These are phyloP conservation scores for Cistogaster globosa DNA, from an alignment of 2,888 invertebrate genomes.

Conservation along the genomic window DNA sequence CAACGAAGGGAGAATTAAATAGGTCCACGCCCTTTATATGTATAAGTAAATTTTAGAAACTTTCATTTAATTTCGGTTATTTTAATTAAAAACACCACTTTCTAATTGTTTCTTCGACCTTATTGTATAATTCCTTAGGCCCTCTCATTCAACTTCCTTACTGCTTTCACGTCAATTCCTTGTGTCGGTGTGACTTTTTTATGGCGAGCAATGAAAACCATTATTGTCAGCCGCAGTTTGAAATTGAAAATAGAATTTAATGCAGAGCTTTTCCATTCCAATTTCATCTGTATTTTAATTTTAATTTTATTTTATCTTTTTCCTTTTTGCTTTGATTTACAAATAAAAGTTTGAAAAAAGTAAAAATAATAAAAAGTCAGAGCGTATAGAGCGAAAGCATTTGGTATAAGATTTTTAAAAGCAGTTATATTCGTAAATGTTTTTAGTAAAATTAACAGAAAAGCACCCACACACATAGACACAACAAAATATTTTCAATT, in stretches of 20 bases:
- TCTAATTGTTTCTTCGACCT: neutral
- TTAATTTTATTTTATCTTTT: constrained; percentile 35
- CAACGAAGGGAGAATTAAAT: too few relatives aligned
- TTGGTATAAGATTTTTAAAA: constrained; percentile 52
- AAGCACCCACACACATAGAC: neutral
- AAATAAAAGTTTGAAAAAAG: constrained; percentile 46
- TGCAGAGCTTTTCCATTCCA: constrained; percentile 67
- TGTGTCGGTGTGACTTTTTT: neutral
- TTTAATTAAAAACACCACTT: too few relatives aligned
- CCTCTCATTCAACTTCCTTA: neutral
- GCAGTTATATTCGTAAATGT: constrained; percentile 61
- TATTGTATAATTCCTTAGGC: neutral
- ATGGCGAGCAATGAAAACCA: constrained; percentile 59
- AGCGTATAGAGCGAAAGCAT: constrained; percentile 48
- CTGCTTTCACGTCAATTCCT: constrained; percentile 3
- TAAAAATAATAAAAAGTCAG: constrained; percentile 21
- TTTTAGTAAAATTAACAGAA: constrained; percentile 60
- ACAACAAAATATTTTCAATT: constrained; percentile 13
- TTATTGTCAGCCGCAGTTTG: constrained; percentile 71
- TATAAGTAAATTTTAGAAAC: too few relatives aligned
- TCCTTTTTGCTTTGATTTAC: constrained; percentile 31
- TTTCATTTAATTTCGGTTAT: too few relatives aligned
- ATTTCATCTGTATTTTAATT: constrained; percentile 49
- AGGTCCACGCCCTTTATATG: too few relatives aligned
- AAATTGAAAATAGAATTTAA: constrained; percentile 71